Evolutionary conservation across 1,140 invertebrate genomes (phyloP).

Genomic region (Philaenus spumarius): DNA sequence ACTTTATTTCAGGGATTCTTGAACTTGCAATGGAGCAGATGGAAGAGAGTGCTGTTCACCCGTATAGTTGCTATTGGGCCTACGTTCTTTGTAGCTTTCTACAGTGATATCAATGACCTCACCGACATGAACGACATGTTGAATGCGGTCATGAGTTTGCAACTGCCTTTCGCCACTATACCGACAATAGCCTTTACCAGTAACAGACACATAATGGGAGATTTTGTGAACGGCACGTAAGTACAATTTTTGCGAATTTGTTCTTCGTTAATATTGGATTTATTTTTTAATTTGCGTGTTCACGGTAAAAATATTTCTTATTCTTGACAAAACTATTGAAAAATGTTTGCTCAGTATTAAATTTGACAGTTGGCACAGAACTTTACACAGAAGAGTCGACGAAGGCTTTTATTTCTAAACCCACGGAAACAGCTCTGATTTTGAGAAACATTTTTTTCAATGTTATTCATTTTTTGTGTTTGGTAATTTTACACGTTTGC

Average conservation of each 20-base stretch:
- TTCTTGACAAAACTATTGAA: too few species aligned
- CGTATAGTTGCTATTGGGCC: constrained; percentile 83
- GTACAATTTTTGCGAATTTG: constrained; percentile 32
- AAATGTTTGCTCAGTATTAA: too few species aligned
- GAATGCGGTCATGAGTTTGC: constrained; percentile 83
- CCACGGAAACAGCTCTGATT: too few species aligned
- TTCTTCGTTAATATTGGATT: too few species aligned
- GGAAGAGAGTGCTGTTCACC: constrained; percentile 83
- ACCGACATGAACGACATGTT: constrained; percentile 84
- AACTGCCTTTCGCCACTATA: constrained; percentile 75
- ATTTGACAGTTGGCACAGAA: too few species aligned
- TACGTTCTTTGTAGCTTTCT: constrained; percentile 74
- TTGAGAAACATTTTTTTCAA: too few species aligned
- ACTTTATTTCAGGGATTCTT: constrained; percentile 72
- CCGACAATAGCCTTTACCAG: constrained; percentile 86
- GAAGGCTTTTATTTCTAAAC: too few species aligned
- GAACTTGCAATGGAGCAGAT: constrained; percentile 78
- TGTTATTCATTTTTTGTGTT: too few species aligned
- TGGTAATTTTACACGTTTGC: too few species aligned
- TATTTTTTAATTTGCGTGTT: too few species aligned
- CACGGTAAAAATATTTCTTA: too few species aligned
- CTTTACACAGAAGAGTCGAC: too few species aligned
- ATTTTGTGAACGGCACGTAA: constrained; percentile 69
- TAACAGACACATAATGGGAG: constrained; percentile 72
- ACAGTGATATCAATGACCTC: constrained; percentile 63